Evolutionary conservation across 2,888 invertebrate species (phyloP), one percentile per base, ranked within the genome.

Genomic region (Drosophila prolongata): DNA sequence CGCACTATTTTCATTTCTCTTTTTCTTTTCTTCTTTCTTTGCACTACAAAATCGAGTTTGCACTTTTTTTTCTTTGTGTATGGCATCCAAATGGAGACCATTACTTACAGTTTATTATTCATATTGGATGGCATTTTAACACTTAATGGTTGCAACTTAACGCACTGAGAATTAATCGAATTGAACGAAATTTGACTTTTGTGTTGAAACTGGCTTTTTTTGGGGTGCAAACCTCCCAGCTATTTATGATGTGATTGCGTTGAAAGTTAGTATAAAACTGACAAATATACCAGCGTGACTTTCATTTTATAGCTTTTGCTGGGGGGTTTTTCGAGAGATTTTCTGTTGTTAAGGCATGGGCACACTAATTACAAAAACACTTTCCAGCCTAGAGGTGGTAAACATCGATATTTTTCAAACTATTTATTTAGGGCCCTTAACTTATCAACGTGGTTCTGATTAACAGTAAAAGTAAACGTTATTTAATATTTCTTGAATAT

Each of bases 81-180:
- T 78, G 76, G 75, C 55, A 66, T 73, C 64, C 58, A 40, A n/a
- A n/a, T 74, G 78, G 46, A 47, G 40, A 67, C 88, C 80, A 86
- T 79, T 91, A 91, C 91, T 92, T 91, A 91, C 91, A 91, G 91
- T 91, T 92, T 91, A 92, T 92, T 91, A 92, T 91, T 91, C 92
- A 91, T 91, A 81, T 86, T 91, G 86, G 92, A 91, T 89, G 91
- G 91, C 91, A 91, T 91, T 79, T 90, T 92, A 72, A 90, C 84
- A 84, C 84, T 85, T 89, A 90, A 86, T 91, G 87, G 83, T 90
- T 90, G 85, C 77, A 89, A 89, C 61, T 90, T 84, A 80, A 87
- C 85, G 85, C 89, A 88, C 83, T 77, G 80, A 82, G 73, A 80
- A 75, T 56, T 59, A 77, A 64, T 58, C 37, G 57, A 65, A 43